Base-by-base conservation (phyloP, 2,888 invertebrate species). In the Mechanitis mazaeus region DNA sequence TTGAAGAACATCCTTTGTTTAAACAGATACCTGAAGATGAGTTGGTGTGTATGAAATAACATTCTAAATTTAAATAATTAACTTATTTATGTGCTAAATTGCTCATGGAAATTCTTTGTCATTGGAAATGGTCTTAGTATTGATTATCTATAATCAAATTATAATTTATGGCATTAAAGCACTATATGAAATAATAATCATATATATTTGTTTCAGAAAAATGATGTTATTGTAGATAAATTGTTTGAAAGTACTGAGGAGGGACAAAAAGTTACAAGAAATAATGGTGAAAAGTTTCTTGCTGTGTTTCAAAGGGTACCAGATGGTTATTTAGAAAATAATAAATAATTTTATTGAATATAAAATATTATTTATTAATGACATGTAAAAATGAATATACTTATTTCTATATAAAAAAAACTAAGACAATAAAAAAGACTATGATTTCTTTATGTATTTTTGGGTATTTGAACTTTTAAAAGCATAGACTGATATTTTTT, bases 201-300 rank as follows among this genome's bases (percentile, higher is more conserved):
- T 42, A 42, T 42, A 42, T 9, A 33, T 57, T 65, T 65, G 54
- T 92, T 91, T 62, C 79, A 96, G 97, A 91, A 92, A 75, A 79
- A 79, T 4, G 98, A 99, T 91, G 94, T 94, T 1, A 93, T 99
- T 61, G 93, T 98, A n/a, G 94, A 94, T 5, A 95, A 97, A 83
- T 88, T 99, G 6, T 97, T 94, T 79, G 95, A 95, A 76, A 96
- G 97, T 78, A 97, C 98, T 54, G 99, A 99, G 89, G 99, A 99
- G 90, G 99, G 99, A 0, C 95, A 98, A 82, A 99, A 99, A 90
- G 99, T 99, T 0, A 94, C 97, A 1, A 92, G 99, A 73, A 98
- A 98, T 83, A 94, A 95, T 71, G 99, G 99, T 54, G 94, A 95
- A 57, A 98, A 98, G 85, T 98, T 94, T 91, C 84, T 97, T 65